phyloP scores from a whole-genome alignment of 2,888 invertebrate genomes.

The Apantesis nais region DNA sequence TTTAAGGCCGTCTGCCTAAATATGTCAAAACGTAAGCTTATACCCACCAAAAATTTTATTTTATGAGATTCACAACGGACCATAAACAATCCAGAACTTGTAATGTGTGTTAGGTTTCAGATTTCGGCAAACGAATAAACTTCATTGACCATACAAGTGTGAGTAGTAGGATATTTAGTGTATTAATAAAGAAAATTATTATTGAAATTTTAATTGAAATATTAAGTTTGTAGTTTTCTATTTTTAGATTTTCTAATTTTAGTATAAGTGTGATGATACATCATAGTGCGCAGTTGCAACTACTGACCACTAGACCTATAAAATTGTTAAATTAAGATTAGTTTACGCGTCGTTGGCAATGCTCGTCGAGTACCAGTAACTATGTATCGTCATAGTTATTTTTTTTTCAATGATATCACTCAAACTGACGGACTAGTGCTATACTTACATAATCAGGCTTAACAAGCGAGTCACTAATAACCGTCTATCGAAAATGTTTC shows the following conservation, averaged over 20 bases:
- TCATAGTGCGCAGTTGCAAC: neutral
- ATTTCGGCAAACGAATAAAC: neutral
- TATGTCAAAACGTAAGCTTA: neutral
- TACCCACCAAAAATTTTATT: too few species aligned
- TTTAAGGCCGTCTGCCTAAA: neutral
- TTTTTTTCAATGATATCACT: constrained; percentile 48
- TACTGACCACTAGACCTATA: constrained; percentile 5
- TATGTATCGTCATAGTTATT: constrained; percentile 42
- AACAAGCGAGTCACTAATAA: neutral
- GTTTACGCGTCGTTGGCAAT: constrained; percentile 19
- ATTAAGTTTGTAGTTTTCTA: neutral
- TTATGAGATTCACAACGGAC: too few species aligned
- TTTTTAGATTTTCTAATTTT: neutral
- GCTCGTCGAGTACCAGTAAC: constrained; percentile 27
- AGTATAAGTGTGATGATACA: neutral
- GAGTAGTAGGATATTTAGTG: neutral
- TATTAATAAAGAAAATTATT: neutral
- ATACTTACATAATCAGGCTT: neutral
- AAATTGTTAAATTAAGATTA: constrained; percentile 18
- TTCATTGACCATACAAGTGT: neutral
- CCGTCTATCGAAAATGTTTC: neutral
- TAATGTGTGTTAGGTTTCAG: too few species aligned
- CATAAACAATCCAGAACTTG: too few species aligned
- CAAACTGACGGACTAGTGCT: constrained; percentile 18
- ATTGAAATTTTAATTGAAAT: neutral